These are phyloP conservation scores for Catostylus mosaicus DNA, from an alignment of 30 jellyfish, hydroid and myxozoan species.

Conservation along the genomic window DNA sequence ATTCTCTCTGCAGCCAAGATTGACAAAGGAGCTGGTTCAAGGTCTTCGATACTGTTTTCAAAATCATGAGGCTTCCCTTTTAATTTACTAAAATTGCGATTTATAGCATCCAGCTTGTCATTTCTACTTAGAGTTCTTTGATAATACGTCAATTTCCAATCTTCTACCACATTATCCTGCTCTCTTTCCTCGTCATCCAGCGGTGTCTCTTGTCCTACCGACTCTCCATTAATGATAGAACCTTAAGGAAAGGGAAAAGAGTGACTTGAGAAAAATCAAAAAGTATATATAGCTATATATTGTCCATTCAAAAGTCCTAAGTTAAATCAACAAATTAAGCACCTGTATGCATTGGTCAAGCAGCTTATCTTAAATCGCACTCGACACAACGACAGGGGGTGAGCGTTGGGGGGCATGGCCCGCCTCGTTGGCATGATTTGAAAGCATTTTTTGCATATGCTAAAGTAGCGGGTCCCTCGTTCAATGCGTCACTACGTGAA, in stretches of 20 bases:
- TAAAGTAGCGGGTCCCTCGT: no score
- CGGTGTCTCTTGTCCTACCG: neutral
- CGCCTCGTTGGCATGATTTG: no score
- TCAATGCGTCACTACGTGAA: no score
- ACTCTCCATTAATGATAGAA: neutral
- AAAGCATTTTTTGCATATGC: no score
- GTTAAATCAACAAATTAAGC: no score
- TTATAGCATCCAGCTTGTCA: conserved; percentile 70
- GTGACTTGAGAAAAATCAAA: no score
- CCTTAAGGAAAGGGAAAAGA: neutral
- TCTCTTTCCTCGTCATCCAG: conserved; percentile 20
- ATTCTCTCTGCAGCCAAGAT: conserved; percentile 58
- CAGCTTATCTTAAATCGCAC: no score
- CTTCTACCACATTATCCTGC: conserved; percentile 27
- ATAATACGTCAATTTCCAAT: conserved; percentile 82
- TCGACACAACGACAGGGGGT: no score
- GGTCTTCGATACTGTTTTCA: neutral
- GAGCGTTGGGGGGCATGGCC: no score
- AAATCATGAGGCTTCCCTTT: conserved; percentile 54
- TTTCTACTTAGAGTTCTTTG: conserved; percentile 73
- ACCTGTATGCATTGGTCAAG: no score
- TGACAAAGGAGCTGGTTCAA: conserved; percentile 50
- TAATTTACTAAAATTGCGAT: conserved; percentile 53
- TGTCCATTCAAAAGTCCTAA: no score
- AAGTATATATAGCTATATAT: no score